Conservation (phyloP, 2,888 invertebrate genomes). For the Strigamia crassipes region DNA sequence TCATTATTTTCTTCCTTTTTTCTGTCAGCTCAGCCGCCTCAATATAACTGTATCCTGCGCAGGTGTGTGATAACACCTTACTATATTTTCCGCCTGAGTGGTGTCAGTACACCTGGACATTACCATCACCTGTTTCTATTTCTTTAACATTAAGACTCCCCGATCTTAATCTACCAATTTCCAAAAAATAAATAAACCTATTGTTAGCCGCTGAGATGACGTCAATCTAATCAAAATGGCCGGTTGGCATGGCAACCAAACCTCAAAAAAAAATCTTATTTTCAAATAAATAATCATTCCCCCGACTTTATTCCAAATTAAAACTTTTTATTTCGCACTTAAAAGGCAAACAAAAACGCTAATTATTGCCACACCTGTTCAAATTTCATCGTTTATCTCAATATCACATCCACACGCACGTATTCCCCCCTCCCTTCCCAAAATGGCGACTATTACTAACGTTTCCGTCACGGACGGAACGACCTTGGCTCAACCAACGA, state of each 20-base stretch:
- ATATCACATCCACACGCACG: neutral
- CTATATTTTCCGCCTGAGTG: neutral
- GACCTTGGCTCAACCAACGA: constrained; percentile 8
- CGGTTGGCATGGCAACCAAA: neutral
- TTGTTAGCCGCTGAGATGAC: neutral
- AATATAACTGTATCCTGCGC: constrained; percentile 24
- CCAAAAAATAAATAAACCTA: neutral
- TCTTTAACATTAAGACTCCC: neutral
- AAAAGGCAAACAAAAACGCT: neutral
- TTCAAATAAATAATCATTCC: neutral
- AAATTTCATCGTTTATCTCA: neutral
- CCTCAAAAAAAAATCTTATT: neutral
- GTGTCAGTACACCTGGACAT: constrained; percentile 2
- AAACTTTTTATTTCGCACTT: neutral
- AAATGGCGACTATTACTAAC: neutral
- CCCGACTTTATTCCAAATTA: neutral
- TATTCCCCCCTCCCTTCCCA: neutral
- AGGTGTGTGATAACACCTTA: neutral
- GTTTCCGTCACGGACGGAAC: constrained; percentile 3
- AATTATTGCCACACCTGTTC: neutral
- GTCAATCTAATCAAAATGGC: neutral
- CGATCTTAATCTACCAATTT: neutral
- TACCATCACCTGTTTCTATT: constrained; percentile 3
- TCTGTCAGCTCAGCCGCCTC: neutral
- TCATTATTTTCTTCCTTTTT: neutral